Evolutionary conservation across 2,113 vertebrate species (phyloP).

Genomic region (Hypanus sabinus): DNA sequence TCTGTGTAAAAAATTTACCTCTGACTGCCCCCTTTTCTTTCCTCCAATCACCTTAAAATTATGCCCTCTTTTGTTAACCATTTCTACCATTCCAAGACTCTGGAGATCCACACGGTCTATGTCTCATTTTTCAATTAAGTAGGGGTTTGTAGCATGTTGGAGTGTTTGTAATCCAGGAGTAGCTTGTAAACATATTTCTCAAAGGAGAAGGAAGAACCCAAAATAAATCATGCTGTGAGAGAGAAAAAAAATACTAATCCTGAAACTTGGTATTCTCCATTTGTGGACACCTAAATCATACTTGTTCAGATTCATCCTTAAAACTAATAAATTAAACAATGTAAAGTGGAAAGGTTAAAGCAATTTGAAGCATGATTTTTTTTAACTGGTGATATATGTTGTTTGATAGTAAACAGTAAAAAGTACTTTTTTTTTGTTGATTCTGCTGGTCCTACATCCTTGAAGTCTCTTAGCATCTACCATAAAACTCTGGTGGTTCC

Average conservation of each 20-base stretch:
- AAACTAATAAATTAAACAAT: neutral
- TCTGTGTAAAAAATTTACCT: too few species aligned
- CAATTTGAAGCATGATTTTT: neutral
- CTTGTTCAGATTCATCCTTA: neutral
- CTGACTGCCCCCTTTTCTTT: too few species aligned
- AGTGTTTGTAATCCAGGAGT: too few species aligned
- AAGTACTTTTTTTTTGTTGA: neutral
- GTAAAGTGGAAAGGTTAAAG: neutral
- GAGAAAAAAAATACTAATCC: neutral
- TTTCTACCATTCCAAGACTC: too few species aligned
- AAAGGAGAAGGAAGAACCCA: neutral
- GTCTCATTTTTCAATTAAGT: too few species aligned
- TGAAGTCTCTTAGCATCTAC: neutral
- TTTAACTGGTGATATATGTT: neutral
- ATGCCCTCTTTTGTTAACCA: too few species aligned
- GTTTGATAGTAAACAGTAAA: neutral
- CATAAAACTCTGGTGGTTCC: neutral
- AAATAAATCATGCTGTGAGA: neutral
- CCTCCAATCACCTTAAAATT: too few species aligned
- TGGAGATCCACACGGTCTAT: too few species aligned
- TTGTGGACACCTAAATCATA: neutral
- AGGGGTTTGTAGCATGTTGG: too few species aligned
- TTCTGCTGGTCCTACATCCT: too few species aligned
- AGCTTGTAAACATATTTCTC: neutral
- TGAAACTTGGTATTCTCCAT: neutral